Evolutionary conservation across 2,888 invertebrate species (phyloP), one percentile per base, ranked within the genome.

Genomic region (Caenorhabditis sp.): DNA sequence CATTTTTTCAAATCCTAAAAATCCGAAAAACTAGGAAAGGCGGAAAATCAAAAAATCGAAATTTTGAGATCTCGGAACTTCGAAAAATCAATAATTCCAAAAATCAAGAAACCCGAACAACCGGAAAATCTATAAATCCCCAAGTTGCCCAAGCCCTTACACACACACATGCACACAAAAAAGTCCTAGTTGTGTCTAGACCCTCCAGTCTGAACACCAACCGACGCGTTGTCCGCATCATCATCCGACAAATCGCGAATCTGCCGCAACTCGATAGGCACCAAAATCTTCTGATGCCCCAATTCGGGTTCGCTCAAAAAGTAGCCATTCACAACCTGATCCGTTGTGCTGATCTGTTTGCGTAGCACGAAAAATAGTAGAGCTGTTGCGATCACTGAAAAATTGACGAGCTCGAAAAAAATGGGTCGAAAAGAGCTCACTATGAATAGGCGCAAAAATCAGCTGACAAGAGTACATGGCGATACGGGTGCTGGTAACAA

Each of bases 391-490:
- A 85, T 77, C 6, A 79, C 86, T 86, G 66, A 67, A 81, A 70
- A 50, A 21, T 27, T n/a, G 19, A 37, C 1, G 21, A 5, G 31
- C 36, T 63, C n/a, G n/a, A n/a, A 12, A 21, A 58, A 57, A 24
- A 62, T 54, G 36, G 24, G 4, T 5, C 24, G 43, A 53, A 36
- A n/a, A 54, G 24, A 36, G 63, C 68, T 62, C 61, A 85, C 87
- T 84, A 55, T 87, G 83, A 37, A 86, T 77, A 0, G 87, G 86
- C 2, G 82, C 76, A 51, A 88, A 81, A 12, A 87, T 66, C 77
- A 88, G 77, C 17, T 84, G 83, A 24, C 86, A 76, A 21, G 83
- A 80, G 69, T 84, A 87, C 86, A 88, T 86, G 21, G 88, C 87
- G 8, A 88, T 79, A 50, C 87, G 69, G 19, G 87, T 87, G 54